Evolutionary conservation across 2,888 invertebrate genomes (phyloP), one percentile per base, ranked within the genome.

Genomic region (Drosophila pseudotalamancana): DNA sequence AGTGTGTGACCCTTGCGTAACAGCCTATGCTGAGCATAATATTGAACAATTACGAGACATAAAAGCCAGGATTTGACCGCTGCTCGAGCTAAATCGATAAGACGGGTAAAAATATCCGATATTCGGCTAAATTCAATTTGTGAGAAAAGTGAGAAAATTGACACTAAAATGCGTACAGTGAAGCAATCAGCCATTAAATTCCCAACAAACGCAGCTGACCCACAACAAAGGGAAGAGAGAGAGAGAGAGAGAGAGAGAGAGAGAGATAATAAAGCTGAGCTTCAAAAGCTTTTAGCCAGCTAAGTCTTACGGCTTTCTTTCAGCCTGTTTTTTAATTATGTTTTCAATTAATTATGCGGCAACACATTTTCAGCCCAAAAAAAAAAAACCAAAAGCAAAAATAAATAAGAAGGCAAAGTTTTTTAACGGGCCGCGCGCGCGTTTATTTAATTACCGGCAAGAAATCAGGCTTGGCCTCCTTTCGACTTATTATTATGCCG

Each of bases 281-380:
- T 45, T 74, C 56, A 57, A 65, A 63, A 25, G 37, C 29, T 29
- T 39, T 59, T 55, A 32, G 34, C 14, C 29, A 37, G n/a, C n/a
- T n/a, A 51, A 11, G 6, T 23, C 6, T 19, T 40, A 25, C n/a
- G 5, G 6, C 11, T 16, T 5, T 31, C 2, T 39, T 25, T 43
- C 32, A 16, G n/a, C 35, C 27, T 45, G 39, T 62, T 72, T 80
- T 77, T 78, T 78, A 86, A 83, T 83, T 86, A 86, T 86, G 72
- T 83, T 86, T 83, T 81, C 77, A 86, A 83, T 83, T 83, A 86
- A 83, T 83, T 86, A 83, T 86, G 86, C 86, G 65, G 65, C 74
- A 76, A 66, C 65, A 75, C 80, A 79, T 66, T 79, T 77, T 66
- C 18, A 49, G 68, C 32, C 27, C 8, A 51, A 48, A 67, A 72